These are phyloP conservation scores for Platypus cylindrus DNA, from an alignment of 2,888 invertebrate species.

Conservation along the genomic window DNA sequence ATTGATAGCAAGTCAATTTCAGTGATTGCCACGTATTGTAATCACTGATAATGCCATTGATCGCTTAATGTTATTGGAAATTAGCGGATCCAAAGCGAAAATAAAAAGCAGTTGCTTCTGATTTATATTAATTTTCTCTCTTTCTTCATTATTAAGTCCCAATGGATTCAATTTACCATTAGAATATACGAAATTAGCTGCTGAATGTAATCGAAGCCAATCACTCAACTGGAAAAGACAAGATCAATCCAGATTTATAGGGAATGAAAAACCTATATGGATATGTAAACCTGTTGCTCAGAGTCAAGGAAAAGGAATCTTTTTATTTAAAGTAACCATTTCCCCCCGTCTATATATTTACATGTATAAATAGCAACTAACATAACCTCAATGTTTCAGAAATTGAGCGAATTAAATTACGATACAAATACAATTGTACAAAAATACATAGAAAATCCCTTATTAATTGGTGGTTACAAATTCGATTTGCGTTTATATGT, in stretches of 20 bases:
- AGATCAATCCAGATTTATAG: slow-evolving; percentile 36
- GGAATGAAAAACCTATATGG: slow-evolving; percentile 49
- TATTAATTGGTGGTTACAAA: slow-evolving; percentile 78
- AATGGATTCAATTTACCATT: slow-evolving; percentile 68
- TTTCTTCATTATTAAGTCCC: slow-evolving; percentile 60
- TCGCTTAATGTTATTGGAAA: too few species aligned
- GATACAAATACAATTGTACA: slow-evolving; percentile 71
- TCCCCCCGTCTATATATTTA: not conserved
- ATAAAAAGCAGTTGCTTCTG: too few species aligned
- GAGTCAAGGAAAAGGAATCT: slow-evolving; percentile 74
- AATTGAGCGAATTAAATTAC: slow-evolving; percentile 63
- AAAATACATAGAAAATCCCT: slow-evolving; percentile 63
- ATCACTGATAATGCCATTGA: too few species aligned
- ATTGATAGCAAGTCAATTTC: too few species aligned
- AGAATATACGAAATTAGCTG: slow-evolving; percentile 73
- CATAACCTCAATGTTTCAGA: slow-evolving; percentile 38
- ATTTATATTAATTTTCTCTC: too few species aligned
- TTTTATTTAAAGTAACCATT: slow-evolving; percentile 57
- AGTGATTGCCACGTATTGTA: too few species aligned
- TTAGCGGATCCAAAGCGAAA: too few species aligned
- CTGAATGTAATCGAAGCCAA: slow-evolving; percentile 52
- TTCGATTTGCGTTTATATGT: slow-evolving; percentile 87
- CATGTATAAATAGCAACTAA: slow-evolving; percentile 1
- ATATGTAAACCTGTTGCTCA: slow-evolving; percentile 81
- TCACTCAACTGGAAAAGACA: slow-evolving; percentile 24